Evolutionary conservation across 2,113 vertebrate genomes (phyloP).

Genomic region (Poeciliopsis occidentalis): DNA sequence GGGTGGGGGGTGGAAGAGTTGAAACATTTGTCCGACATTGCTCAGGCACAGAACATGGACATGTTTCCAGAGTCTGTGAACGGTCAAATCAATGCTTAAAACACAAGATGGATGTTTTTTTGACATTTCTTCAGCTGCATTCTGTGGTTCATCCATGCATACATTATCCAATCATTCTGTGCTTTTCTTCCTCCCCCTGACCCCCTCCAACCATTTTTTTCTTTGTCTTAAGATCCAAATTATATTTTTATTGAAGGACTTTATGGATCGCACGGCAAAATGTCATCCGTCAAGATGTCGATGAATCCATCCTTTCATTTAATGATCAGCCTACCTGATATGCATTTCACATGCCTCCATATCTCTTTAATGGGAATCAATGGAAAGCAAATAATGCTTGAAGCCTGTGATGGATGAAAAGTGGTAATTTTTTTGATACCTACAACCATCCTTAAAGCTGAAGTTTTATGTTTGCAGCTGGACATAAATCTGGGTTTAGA

Average conservation of each 20-base stretch:
- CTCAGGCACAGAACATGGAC: conserved; percentile 19
- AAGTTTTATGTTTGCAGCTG: conserved; percentile 28
- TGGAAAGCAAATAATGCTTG: conserved; percentile 73
- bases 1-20: no score
- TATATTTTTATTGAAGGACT: conserved; percentile 78
- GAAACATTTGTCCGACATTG: conserved; percentile 21
- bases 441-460: conserved; percentile 20
- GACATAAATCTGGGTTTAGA: conserved; percentile 21
- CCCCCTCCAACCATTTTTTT: not conserved
- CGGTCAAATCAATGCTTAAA: not conserved
- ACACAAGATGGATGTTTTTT: not conserved
- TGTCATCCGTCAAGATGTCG: conserved; percentile 84
- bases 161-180: conserved; percentile 35
- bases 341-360: conserved; percentile 77
- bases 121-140: not conserved
- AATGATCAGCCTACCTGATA: conserved; percentile 76
- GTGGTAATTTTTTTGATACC: conserved; percentile 61
- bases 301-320: conserved; percentile 80
- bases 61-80: conserved; percentile 27
- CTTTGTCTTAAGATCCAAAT: conserved; percentile 74
- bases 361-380: conserved; percentile 80
- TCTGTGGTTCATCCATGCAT: conserved; percentile 13
- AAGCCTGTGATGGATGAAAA: conserved; percentile 55
- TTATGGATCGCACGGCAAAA: conserved; percentile 78
- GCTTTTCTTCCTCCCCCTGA: not conserved